phyloP scores from a whole-genome alignment of 2,888 invertebrate species.

The Brenthis hecate region DNA sequence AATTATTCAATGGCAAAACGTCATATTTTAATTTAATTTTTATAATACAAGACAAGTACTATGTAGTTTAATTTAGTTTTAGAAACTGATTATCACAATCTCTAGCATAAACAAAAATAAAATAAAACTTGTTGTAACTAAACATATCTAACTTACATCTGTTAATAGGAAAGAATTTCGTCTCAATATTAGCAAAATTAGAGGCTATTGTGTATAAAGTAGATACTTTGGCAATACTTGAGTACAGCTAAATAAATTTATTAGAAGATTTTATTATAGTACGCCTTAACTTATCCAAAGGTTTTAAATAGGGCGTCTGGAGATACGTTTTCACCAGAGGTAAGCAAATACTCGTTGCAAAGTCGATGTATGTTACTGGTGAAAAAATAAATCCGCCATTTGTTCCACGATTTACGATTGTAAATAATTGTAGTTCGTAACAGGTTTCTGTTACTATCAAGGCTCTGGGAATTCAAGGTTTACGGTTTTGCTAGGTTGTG shows the following conservation, averaged over 20 bases:
- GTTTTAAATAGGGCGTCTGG: constrained; percentile 51
- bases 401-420: constrained; percentile 65
- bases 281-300: constrained; percentile 46
- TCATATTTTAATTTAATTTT: too few relatives aligned
- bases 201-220: too few relatives aligned
- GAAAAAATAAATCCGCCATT: constrained; percentile 66
- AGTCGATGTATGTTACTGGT: constrained; percentile 59
- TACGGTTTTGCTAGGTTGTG: constrained; percentile 10
- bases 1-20: too few relatives aligned
- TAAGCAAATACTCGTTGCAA: constrained; percentile 48
- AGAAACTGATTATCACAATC: too few relatives aligned
- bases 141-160: too few relatives aligned
- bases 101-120: too few relatives aligned
- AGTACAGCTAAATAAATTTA: background rate
- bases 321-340: constrained; percentile 43
- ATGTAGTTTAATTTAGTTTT: too few relatives aligned
- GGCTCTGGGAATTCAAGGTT: constrained; percentile 47
- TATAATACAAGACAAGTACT: too few relatives aligned
- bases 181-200: too few relatives aligned
- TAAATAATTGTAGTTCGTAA: constrained; percentile 66
- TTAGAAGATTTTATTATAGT: constrained; percentile 5
- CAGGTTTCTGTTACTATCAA: constrained; percentile 47
- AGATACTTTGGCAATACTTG: too few relatives aligned
- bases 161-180: too few relatives aligned
- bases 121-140: too few relatives aligned